Evolutionary conservation across 2,888 invertebrate genomes (phyloP).

Genomic region (Ditylenchus weischeri): DNA sequence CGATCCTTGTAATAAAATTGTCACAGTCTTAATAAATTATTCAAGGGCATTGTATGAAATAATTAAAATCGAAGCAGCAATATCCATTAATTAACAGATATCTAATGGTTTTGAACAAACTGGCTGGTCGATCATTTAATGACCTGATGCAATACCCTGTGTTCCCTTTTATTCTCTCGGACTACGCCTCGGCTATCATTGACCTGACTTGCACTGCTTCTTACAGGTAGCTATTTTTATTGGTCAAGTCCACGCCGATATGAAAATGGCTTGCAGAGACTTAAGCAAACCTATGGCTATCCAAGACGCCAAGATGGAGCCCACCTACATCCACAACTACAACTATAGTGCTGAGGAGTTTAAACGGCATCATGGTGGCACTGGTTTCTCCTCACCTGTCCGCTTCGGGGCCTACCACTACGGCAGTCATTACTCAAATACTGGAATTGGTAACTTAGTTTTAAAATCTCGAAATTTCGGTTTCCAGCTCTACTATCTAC

Average conservation of each 20-base stretch:
- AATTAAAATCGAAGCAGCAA: too few species aligned
- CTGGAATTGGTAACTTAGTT: conserved; percentile 72
- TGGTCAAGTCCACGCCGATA: not conserved
- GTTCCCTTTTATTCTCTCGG: conserved; percentile 96
- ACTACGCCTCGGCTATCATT: conserved; percentile 79
- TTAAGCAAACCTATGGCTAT: conserved; percentile 83
- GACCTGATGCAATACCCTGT: conserved; percentile 84
- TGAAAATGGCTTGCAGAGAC: conserved; percentile 64
- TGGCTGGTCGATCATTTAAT: conserved; percentile 96
- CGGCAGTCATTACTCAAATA: conserved; percentile 83
- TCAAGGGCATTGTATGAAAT: too few species aligned
- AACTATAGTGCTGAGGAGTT: conserved; percentile 60
- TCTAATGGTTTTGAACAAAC: conserved; percentile 93
- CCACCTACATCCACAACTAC: conserved; percentile 78
- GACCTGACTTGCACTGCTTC: conserved; percentile 66
- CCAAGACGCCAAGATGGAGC: conserved; percentile 77
- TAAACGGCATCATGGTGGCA: conserved; percentile 9
- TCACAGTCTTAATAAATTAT: too few species aligned
- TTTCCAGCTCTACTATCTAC: not conserved
- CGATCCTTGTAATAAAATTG: too few species aligned
- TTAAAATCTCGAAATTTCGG: too few species aligned
- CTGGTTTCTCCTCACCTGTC: conserved; percentile 20
- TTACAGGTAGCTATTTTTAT: conserved; percentile 19
- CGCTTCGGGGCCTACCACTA: conserved; percentile 43
- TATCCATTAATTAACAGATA: conserved; percentile 60